These are phyloP conservation scores for Neocloeon triangulifer DNA, from an alignment of 1,140 invertebrate species.

Conservation along the genomic window DNA sequence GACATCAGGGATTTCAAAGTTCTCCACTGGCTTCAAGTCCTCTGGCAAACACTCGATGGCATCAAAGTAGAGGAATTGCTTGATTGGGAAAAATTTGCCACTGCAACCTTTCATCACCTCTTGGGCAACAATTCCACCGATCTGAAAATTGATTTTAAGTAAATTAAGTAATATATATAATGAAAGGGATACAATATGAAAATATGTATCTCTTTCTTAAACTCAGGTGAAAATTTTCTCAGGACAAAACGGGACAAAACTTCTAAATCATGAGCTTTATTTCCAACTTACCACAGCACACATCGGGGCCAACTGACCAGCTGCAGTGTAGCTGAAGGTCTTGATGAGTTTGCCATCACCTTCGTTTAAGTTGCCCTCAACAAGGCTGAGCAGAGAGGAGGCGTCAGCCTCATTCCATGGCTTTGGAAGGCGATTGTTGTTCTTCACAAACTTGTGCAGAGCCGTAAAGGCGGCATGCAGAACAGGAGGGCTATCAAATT, in stretches of 20 bases:
- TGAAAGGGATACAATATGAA: too few species aligned
- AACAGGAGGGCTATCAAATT: slow-evolving; percentile 79
- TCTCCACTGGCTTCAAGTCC: slow-evolving; percentile 19
- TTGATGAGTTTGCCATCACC: slow-evolving; percentile 8
- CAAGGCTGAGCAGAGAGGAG: slow-evolving; percentile 6
- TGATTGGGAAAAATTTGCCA: slow-evolving; percentile 90
- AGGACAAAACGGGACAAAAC: too few species aligned
- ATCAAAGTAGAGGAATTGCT: slow-evolving; percentile 93
- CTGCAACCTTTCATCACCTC: slow-evolving; percentile 97
- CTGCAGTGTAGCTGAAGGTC: slow-evolving; percentile 22
- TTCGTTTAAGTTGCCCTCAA: slow-evolving; percentile 3
- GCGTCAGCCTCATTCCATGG: slow-evolving; percentile 43
- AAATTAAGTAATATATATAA: too few species aligned
- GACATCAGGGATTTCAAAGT: slow-evolving; percentile 24
- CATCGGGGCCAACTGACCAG: slow-evolving; percentile 78
- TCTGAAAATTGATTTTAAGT: too few species aligned
- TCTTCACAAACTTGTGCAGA: slow-evolving; percentile 45
- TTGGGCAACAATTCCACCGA: slow-evolving; percentile 90
- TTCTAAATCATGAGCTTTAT: too few species aligned
- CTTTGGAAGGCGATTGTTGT: slow-evolving; percentile 34
- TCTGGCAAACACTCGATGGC: slow-evolving; percentile 81
- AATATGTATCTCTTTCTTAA: too few species aligned
- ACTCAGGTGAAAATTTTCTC: too few species aligned
- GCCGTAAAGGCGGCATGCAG: slow-evolving; percentile 75
- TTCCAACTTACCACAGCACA: too few species aligned